Conservation (phyloP, 92 coral and sea anemone species). For the Bergia sp. region DNA sequence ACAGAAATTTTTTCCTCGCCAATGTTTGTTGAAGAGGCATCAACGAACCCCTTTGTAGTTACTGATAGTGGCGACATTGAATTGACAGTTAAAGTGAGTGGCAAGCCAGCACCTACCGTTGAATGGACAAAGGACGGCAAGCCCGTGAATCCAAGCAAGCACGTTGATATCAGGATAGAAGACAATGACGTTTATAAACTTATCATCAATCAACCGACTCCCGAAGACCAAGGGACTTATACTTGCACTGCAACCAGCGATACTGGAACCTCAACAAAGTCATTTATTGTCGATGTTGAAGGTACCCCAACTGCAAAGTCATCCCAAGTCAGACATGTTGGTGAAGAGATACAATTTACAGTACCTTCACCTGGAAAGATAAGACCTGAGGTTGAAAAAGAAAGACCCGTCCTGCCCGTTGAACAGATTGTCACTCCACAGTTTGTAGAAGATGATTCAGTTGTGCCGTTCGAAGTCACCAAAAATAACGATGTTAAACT, state of each 20-base stretch:
- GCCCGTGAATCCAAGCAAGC: constrained; percentile 37
- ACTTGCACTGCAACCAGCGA: constrained; percentile 76
- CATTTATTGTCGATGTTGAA: constrained; percentile 51
- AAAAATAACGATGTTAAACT: constrained; percentile 40
- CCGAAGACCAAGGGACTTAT: constrained; percentile 77
- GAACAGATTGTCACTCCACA: constrained; percentile 37
- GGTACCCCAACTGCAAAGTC: constrained; percentile 1
- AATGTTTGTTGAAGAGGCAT: constrained; percentile 48
- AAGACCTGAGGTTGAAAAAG: constrained; percentile 35
- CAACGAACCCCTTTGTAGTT: constrained; percentile 31
- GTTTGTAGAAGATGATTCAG: constrained; percentile 44
- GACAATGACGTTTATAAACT: constrained; percentile 52
- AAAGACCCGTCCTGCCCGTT: constrained; percentile 35
- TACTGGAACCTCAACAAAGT: constrained; percentile 73
- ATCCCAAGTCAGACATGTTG: background rate
- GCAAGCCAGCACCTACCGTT: constrained; percentile 54
- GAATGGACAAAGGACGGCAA: constrained; percentile 67
- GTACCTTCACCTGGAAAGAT: constrained; percentile 31
- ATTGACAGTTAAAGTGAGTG: constrained; percentile 52
- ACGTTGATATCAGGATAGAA: constrained; percentile 44
- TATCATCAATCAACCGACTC: constrained; percentile 52
- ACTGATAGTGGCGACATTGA: constrained; percentile 57
- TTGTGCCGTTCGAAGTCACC: constrained; percentile 46
- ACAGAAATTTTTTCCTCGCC: constrained; percentile 25
- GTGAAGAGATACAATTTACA: constrained; percentile 20